Base-by-base conservation (phyloP, 2,888 invertebrate genomes). In the Polydrusus cervinus region DNA sequence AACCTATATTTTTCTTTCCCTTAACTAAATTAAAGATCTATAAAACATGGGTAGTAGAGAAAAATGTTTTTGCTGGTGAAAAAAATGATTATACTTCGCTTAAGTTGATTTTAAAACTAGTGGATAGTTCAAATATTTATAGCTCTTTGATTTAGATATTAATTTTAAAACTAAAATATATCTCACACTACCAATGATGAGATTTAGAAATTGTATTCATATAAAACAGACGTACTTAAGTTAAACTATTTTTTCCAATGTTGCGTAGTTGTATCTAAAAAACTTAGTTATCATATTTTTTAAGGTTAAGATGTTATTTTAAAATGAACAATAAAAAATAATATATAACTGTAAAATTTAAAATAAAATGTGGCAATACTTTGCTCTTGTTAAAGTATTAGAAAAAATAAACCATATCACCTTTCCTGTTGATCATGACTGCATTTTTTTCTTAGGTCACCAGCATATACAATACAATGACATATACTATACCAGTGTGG, bases 321-420 rank as follows among this genome's bases (percentile, higher is more conserved):
- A 77, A 83, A 82, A 83, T 83, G 83, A 85, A 85, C 84, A 85
- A 86, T 84, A 82, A 82, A 75, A 83, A 81, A 84, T 83, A 82
- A 80, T 83, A 80, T 81, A 84, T 82, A 84, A 86, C 84, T 85
- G 83, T 85, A 75, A 79, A 82, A 84, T 82, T 80, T 77, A 80
- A 82, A 85, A 82, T 83, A 85, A 85, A 85, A 81, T 84, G 85
- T 86, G 85, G 84, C 85, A 85, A 80, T 79, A 84, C 83, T 81
- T 83, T 86, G 86, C 86, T 86, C 86, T 87, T 86, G 87, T 88
- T 88, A 86, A 86, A 64, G 30, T 78, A 73, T 75, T 86, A 86
- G 85, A 84, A 79, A 80, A 80, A 86, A 86, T 86, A 87, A 87
- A 88, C 90, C 91, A 91, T 91, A 91, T 91, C 91, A 91, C 89